Percentiles rank a stretch among this genome's conserved stretches.
These are phyloP conservation scores for Plumapathes pennacea DNA, from an alignment of 92 coral and sea anemone genomes.

Conservation along the genomic window DNA sequence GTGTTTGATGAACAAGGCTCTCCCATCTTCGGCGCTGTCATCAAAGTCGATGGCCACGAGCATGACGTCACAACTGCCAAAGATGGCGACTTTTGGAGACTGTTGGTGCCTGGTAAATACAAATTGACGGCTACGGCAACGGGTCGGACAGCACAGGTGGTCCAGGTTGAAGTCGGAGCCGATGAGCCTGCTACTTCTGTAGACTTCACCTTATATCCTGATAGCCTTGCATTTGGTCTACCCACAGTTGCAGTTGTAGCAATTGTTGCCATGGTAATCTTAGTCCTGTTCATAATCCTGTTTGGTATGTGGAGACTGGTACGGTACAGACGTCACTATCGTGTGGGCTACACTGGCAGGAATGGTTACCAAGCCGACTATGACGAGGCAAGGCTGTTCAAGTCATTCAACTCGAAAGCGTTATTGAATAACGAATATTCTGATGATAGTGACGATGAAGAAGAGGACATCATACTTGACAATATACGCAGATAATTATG, in stretches of 20 bases:
- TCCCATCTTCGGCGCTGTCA: constrained; percentile 70
- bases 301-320: constrained; percentile 74
- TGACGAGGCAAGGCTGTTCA: constrained; percentile 75
- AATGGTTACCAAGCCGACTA: constrained; percentile 87
- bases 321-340: constrained; percentile 62
- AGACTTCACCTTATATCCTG: constrained; percentile 55
- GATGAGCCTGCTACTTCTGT: constrained; percentile 68
- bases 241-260: constrained; percentile 68
- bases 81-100: constrained; percentile 97
- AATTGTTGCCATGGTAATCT: constrained; percentile 46
- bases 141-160: constrained; percentile 59
- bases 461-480: constrained; percentile 79
- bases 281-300: constrained; percentile 56
- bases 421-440: constrained; percentile 87
- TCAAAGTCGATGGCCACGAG: constrained; percentile 65
- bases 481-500: constrained; percentile 15
- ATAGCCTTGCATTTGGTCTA: constrained; percentile 67
- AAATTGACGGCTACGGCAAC: constrained; percentile 75
- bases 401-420: constrained; percentile 95
- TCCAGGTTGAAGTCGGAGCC: constrained; percentile 62
- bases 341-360: constrained; percentile 56
- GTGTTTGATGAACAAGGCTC: constrained; percentile 81
- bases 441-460: constrained; percentile 97
- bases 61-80: constrained; percentile 86
- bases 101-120: constrained; percentile 86